Percentiles rank a stretch among this genome's conserved stretches.
Conservation (phyloP, 2,113 vertebrate genomes). For the Psephotus haematonotus region DNA sequence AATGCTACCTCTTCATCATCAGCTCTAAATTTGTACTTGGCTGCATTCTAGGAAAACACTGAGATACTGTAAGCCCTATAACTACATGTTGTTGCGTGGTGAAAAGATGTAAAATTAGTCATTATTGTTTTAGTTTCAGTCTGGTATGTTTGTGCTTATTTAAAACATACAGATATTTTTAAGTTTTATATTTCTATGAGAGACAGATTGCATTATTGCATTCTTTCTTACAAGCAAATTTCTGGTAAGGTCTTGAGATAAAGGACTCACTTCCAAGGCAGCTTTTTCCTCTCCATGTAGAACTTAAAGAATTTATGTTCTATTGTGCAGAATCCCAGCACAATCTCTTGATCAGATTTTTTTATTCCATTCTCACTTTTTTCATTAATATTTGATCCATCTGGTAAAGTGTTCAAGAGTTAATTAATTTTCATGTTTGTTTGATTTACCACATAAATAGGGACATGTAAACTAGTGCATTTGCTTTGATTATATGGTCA, state of each 20-base stretch:
- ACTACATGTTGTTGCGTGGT: neutral
- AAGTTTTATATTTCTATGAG: neutral
- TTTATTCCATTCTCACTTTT: neutral
- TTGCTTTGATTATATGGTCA: neutral
- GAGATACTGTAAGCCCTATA: neutral
- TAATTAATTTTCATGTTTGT: neutral
- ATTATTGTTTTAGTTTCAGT: neutral
- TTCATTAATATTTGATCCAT: neutral
- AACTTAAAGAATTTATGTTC: neutral
- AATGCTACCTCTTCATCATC: neutral
- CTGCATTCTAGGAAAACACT: neutral
- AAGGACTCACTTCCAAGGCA: fast-evolving
- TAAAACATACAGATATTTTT: neutral
- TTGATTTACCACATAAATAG: neutral
- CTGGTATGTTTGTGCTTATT: neutral
- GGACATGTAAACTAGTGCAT: neutral
- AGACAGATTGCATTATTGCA: neutral
- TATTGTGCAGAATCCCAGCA: neutral
- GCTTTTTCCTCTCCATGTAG: neutral
- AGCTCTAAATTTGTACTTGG: neutral
- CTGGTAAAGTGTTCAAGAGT: neutral
- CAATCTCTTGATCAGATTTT: neutral
- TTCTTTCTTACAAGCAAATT: neutral
- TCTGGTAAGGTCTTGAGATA: neutral
- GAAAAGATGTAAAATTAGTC: neutral